Percentiles rank a stretch among this genome's conserved stretches.
Evolutionary conservation across 2,797 vertebrate genomes (phyloP).

Genomic region (Acrossocheilus wenchowensis): DNA sequence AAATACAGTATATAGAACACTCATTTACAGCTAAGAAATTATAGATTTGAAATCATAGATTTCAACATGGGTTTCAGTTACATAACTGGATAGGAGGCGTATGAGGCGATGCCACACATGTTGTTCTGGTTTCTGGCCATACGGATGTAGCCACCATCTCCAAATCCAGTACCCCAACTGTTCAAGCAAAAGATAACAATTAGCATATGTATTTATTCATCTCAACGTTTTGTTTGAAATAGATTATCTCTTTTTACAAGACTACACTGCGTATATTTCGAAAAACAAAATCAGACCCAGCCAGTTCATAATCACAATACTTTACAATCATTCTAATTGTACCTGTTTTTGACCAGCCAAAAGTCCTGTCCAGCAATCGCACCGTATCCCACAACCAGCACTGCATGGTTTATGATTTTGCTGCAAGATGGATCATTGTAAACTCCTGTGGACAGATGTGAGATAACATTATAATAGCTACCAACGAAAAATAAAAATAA

Average conservation of each 20-base stretch:
- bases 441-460: conserved; percentile 72
- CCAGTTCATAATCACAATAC: not conserved
- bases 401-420: conserved; percentile 81
- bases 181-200: not conserved
- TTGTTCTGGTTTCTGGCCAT: conserved; percentile 86
- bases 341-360: conserved; percentile 98
- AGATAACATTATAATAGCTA: rapidly evolving
- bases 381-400: conserved; percentile 88
- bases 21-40: too few species aligned
- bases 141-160: conserved; percentile 86
- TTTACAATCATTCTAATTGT: not conserved
- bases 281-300: not conserved
- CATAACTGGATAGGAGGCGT: conserved; percentile 80
- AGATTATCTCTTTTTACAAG: not conserved
- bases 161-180: conserved; percentile 85
- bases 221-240: not conserved
- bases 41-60: not conserved
- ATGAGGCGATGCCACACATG: conserved; percentile 87
- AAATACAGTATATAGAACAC: not conserved
- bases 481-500: rapidly evolving
- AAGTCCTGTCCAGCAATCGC: conserved; percentile 80
- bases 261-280: not conserved
- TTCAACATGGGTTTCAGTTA: conserved; percentile 58
- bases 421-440: conserved; percentile 83
- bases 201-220: not conserved